Base-by-base conservation (phyloP, 2,888 invertebrate species). In the Gasteruption jaculator region DNA sequence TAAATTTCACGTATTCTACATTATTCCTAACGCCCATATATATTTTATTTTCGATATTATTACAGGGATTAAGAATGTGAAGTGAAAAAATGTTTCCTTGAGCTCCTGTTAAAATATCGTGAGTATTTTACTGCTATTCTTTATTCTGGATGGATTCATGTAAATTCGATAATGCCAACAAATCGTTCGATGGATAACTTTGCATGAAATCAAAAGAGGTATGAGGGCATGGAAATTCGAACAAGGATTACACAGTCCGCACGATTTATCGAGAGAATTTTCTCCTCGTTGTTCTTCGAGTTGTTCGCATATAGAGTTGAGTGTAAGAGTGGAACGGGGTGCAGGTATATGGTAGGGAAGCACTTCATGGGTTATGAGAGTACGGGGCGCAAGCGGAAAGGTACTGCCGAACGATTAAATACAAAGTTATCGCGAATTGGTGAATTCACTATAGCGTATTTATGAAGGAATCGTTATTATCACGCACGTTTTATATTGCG, bases 251-350 rank as follows among this genome's bases (percentile, higher is more conserved):
- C 49, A 41, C 52, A 53, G 47, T 56, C 55, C 56, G 43, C 43
- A 38, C 44, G 51, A 54, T 53, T 60, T 53, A 53, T 51, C 53
- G 46, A 24, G n/a, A n/a, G 21, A 46, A 54, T 48, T 53, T 53
- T 49, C 34, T 43, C 38, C 36, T 26, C 46, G 46, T 48, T 54
- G 49, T 53, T 53, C 45, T 39, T 30, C 35, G 46, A 51, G 52
- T 50, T 51, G n/a, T 37, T 26, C 5, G 16, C 16, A n/a, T 24
- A 22, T 31, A 12, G 25, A 19, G 22, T 14, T 18, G 25, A 14
- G 12, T n/a, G n/a, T n/a, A n/a, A n/a, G n/a, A n/a, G n/a, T n/a
- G n/a, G n/a, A n/a, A n/a, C n/a, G n/a, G n/a, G n/a, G n/a, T n/a
- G n/a, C n/a, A n/a, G n/a, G n/a, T n/a, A n/a, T n/a, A n/a, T n/a